Conservation (phyloP, 1,140 invertebrate genomes). For the Bicyclus anynana region DNA sequence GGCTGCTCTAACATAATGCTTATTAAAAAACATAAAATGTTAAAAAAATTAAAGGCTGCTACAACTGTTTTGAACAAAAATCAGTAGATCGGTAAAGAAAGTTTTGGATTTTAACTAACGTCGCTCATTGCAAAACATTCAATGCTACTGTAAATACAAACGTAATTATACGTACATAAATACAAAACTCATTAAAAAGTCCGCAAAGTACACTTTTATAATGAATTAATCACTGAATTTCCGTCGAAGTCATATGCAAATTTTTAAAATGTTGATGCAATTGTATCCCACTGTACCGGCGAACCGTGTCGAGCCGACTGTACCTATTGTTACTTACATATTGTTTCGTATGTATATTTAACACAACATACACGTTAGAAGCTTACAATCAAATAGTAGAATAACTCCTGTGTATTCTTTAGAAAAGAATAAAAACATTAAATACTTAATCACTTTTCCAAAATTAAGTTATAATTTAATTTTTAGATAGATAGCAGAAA, state of each 20-base stretch:
- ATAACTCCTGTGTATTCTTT: conserved; percentile 29
- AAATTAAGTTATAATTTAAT: too few species aligned
- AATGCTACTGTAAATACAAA: conserved; percentile 2
- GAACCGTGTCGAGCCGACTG: conserved; percentile 49
- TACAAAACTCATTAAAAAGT: conserved; percentile 15
- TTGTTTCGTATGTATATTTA: conserved; percentile 23
- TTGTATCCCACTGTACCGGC: conserved; percentile 49
- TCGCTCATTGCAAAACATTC: neutral
- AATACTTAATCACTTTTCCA: too few species aligned
- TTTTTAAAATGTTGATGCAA: conserved; percentile 56
- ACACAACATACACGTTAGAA: conserved; percentile 52
- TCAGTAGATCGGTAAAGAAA: neutral
- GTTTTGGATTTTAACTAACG: neutral
- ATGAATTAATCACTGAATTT: conserved; percentile 54
- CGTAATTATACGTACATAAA: conserved; percentile 6
- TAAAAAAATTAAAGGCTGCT: too few species aligned
- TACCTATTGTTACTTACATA: conserved; percentile 28
- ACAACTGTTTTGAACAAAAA: too few species aligned
- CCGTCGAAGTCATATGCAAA: conserved; percentile 63
- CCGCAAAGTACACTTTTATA: conserved; percentile 25
- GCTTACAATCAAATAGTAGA: conserved; percentile 29
- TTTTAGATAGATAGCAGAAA: too few species aligned
- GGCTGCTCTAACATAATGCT: too few species aligned
- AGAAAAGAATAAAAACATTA: too few species aligned
- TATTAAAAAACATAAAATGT: too few species aligned